Evolutionary conservation across 2,888 invertebrate genomes (phyloP).

Genomic region (Cyrtodaria siliqua): DNA sequence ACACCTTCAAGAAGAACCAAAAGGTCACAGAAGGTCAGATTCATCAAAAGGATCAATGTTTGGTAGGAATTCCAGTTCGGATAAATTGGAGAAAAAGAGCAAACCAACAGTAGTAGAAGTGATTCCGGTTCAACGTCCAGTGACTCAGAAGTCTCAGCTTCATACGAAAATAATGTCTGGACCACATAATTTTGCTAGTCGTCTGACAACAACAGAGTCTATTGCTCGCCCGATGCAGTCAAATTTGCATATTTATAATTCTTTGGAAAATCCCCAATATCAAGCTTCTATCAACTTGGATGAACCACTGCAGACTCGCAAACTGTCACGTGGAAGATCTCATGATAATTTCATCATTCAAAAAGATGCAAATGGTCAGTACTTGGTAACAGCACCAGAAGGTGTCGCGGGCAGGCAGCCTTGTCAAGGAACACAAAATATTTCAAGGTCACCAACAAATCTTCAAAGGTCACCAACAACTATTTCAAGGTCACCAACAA

Average conservation of each 20-base stretch:
- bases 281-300: conserved; percentile 47
- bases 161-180: conserved; percentile 54
- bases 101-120: conserved; percentile 59
- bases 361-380: conserved; percentile 46
- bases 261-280: conserved; percentile 62
- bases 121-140: conserved; percentile 56
- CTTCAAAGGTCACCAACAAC: too few relatives aligned
- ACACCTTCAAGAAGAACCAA: conserved; percentile 46
- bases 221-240: conserved; percentile 60
- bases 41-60: conserved; percentile 76
- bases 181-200: conserved; percentile 63
- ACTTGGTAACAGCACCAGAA: conserved; percentile 21
- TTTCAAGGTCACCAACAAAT: too few relatives aligned
- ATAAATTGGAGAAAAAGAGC: conserved; percentile 32
- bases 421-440: neutral
- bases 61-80: conserved; percentile 35
- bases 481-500: too few relatives aligned
- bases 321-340: conserved; percentile 47
- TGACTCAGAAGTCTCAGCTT: conserved; percentile 25
- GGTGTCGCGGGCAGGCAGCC: neutral
- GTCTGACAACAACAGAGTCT: conserved; percentile 32
- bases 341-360: conserved; percentile 51
- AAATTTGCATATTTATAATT: conserved; percentile 60
- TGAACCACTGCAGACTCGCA: conserved; percentile 28
- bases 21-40: conserved; percentile 66